Evolutionary conservation across 2,888 invertebrate species (phyloP).

Genomic region (Ctena decussata): DNA sequence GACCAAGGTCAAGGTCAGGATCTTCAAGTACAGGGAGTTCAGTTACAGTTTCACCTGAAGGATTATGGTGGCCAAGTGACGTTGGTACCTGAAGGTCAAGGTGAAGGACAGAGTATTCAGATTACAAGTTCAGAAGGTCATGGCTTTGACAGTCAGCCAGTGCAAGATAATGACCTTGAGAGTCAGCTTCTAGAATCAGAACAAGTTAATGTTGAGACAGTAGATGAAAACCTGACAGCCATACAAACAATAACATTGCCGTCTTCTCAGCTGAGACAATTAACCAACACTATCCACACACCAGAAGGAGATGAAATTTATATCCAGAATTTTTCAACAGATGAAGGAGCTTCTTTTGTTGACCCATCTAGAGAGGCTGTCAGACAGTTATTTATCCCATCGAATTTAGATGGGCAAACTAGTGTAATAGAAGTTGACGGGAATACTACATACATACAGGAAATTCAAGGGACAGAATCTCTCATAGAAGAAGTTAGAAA

Average conservation of each 20-base stretch:
- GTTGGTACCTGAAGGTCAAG: not conserved
- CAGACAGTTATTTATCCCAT: not conserved
- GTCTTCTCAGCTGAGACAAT: slow-evolving; percentile 49
- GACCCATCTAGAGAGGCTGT: not conserved
- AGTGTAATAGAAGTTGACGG: not conserved
- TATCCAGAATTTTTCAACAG: slow-evolving; percentile 27
- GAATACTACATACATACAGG: not conserved
- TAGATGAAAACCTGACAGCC: slow-evolving; percentile 62
- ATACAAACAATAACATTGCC: slow-evolving; percentile 61
- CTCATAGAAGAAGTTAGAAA: not conserved
- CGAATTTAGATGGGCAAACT: not conserved
- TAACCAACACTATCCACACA: slow-evolving; percentile 42
- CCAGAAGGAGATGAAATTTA: slow-evolving; percentile 45
- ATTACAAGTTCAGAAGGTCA: not conserved
- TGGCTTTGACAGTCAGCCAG: not conserved
- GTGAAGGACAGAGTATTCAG: not conserved
- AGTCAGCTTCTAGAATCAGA: not conserved
- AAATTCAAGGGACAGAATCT: not conserved
- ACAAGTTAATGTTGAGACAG: slow-evolving; percentile 9
- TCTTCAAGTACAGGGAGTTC: slow-evolving; percentile 2
- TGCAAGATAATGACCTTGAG: not conserved
- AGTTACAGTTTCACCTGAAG: not conserved
- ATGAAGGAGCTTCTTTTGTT: not conserved
- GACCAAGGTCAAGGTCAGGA: slow-evolving; percentile 31
- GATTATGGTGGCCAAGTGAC: not conserved